phyloP scores from a whole-genome alignment of 1,140 invertebrate species.

The Drosophila azteca region DNA sequence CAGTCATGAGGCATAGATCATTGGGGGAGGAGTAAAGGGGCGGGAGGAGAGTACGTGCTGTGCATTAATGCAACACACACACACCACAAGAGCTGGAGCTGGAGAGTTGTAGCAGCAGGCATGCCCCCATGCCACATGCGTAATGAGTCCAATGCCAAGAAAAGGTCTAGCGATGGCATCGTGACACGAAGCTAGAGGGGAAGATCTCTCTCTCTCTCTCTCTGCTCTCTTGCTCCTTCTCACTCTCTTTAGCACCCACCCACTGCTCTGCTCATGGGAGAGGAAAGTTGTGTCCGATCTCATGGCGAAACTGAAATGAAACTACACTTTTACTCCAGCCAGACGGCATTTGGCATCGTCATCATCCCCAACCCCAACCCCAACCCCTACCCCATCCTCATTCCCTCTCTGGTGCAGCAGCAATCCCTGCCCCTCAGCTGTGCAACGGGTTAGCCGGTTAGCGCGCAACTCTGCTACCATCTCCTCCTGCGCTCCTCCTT shows the following conservation, averaged over 20 bases:
- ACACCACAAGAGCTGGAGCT: constrained; percentile 1
- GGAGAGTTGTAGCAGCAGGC: constrained; percentile 1
- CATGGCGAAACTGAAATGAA: constrained; percentile 58
- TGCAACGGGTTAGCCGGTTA: constrained; percentile 45
- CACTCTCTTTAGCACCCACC: constrained; percentile 27
- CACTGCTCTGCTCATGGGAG: constrained; percentile 5
- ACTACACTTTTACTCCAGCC: constrained; percentile 67
- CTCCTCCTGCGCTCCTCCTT: neutral
- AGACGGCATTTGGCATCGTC: constrained; percentile 17
- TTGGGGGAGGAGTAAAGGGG: neutral
- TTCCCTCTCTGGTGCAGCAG: neutral
- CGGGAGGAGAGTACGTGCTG: constrained; percentile 48
- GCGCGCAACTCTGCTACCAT: constrained; percentile 10
- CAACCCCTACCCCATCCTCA: too few relatives aligned
- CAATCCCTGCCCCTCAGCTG: neutral
- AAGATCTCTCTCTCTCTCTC: neutral
- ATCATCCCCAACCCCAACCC: neutral
- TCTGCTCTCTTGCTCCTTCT: constrained; percentile 11
- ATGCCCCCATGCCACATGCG: constrained; percentile 23
- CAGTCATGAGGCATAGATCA: constrained; percentile 47
- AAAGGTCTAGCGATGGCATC: constrained; percentile 26
- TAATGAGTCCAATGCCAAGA: constrained; percentile 68
- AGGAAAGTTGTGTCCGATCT: constrained; percentile 35
- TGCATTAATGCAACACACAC: constrained; percentile 57
- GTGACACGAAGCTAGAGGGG: neutral